Evolutionary conservation across 2,888 invertebrate genomes (phyloP), one percentile per base, ranked within the genome.

Genomic region (Noctua janthe): DNA sequence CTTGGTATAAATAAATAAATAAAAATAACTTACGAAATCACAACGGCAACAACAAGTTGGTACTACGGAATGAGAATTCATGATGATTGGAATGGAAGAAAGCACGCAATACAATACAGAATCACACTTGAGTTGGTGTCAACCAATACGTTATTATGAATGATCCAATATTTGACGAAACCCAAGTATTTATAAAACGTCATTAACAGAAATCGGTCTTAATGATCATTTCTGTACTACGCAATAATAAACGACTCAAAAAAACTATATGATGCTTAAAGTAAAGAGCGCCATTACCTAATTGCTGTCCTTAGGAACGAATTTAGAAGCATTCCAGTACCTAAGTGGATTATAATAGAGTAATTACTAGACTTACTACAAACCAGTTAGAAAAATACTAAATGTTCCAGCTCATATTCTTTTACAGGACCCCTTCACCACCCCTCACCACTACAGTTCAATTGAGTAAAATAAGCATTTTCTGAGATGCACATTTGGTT

Each of bases 21-120:
- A 1, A 10, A 56, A 71, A 20, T 1, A 54, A 87, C 89, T 89
- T 81, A 89, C 90, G 66, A 76, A 87, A 70, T 88, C 83, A 59
- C 90, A 86, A 20, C 89, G 89, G 54, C 88, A 29, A 29, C 29
- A 29, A 29, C 29, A 89, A 0, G n/a, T 11, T 2, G 39, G 17
- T 2, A 13, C 3, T 17, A 29, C 43, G 5, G 35, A 6, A 23
- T 71, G 62, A 54, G 56, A 35, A 77, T 87, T 35, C 85, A 86
- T 86, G 0, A 4, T 43, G 43, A 43, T 43, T n/a, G 0, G 54
- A 29, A 13, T 39, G 6, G 2, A 47, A 62, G 20, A 13, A 51
- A 47, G 15, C 1, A 13, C 6, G 39, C 1, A 35, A 13, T 35
- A 10, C 0, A 20, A 35, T 10, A 20, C 20, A 20, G 23, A 17